Percentiles rank a stretch among this genome's conserved stretches.
These are phyloP conservation scores for Harpagoxenus sublaevis DNA, from an alignment of 2,888 invertebrate species.

Conservation along the genomic window DNA sequence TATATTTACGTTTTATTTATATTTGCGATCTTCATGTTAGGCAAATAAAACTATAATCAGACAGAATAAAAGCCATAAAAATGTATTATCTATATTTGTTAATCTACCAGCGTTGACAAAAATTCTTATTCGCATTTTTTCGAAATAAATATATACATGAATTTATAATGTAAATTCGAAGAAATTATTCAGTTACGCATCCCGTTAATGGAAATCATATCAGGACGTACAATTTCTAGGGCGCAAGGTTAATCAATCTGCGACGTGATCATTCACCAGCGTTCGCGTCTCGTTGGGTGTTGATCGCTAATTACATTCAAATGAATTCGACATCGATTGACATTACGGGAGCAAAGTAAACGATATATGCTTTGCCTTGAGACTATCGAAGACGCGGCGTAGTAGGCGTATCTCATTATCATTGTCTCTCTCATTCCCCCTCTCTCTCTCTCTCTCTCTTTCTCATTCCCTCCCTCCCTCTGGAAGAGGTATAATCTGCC, in stretches of 20 bases:
- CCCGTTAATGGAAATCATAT: neutral
- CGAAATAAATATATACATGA: neutral
- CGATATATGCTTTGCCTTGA: constrained; percentile 8
- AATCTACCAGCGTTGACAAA: neutral
- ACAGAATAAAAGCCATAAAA: neutral
- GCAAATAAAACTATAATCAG: neutral
- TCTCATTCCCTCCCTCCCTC: neutral
- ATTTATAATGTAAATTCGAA: neutral
- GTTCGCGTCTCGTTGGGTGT: neutral
- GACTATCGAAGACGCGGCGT: neutral
- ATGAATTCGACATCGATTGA: constrained; percentile 26
- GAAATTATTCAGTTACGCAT: neutral
- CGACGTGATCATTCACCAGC: neutral
- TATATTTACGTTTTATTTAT: neutral
- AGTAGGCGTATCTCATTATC: constrained; percentile 1
- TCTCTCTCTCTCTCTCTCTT: neutral
- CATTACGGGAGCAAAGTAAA: constrained; percentile 26
- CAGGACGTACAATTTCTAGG: neutral
- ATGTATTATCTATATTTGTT: neutral
- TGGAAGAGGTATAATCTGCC: neutral
- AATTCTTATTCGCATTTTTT: neutral
- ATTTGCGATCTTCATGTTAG: neutral
- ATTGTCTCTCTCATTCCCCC: neutral
- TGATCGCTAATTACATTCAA: constrained; percentile 24
- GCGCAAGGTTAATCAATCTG: neutral